Conservation (phyloP, 2,888 invertebrate genomes). For the Autographa pulchrina region DNA sequence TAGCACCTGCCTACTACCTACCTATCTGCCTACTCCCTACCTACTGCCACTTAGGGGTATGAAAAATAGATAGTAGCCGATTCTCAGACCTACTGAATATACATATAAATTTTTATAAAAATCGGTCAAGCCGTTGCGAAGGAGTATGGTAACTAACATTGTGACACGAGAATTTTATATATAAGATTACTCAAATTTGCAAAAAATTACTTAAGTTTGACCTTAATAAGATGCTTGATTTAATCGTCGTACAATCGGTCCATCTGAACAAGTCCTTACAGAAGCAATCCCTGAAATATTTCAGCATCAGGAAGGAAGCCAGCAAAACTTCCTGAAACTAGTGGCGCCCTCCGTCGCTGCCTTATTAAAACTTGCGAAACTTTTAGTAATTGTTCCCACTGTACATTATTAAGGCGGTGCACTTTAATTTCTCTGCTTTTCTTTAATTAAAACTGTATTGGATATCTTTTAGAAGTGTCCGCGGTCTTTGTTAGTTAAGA, state of each 20-base stretch:
- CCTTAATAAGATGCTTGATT: not conserved
- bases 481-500: conserved; percentile 22
- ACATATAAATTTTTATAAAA: too few species aligned
- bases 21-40: too few species aligned
- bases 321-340: conserved; percentile 44
- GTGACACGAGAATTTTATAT: too few species aligned
- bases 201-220: not conserved
- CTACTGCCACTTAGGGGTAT: too few species aligned
- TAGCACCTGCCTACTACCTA: too few species aligned
- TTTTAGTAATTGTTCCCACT: conserved; percentile 57
- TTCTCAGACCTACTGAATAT: too few species aligned
- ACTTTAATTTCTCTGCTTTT: conserved; percentile 52
- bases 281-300: conserved; percentile 57
- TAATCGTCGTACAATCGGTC: not conserved
- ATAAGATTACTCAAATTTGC: too few species aligned
- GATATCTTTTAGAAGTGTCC: conserved; percentile 45
- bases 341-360: conserved; percentile 43
- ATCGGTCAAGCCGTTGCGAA: too few species aligned
- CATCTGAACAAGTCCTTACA: conserved; percentile 24
- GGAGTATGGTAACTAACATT: too few species aligned
- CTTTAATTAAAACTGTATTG: conserved; percentile 61
- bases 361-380: conserved; percentile 62
- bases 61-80: too few species aligned
- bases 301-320: conserved; percentile 52
- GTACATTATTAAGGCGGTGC: conserved; percentile 53